Evolutionary conservation across 2,113 vertebrate genomes (phyloP).

Genomic region (Psephotus haematonotus): DNA sequence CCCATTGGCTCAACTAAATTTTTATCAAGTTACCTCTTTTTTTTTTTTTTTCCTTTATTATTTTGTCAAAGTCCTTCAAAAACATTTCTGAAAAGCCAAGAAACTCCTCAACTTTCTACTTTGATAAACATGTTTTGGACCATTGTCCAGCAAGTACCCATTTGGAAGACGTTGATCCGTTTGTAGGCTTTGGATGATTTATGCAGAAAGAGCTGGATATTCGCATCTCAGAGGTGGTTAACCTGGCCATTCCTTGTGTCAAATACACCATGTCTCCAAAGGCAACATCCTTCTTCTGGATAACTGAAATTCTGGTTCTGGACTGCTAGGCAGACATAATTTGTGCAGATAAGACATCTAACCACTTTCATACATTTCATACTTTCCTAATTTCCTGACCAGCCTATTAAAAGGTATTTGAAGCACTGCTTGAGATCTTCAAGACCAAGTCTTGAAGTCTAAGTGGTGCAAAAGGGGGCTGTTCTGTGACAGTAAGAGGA

Average conservation of each 20-base stretch:
- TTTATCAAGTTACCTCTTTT: background rate
- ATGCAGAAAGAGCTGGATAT: background rate
- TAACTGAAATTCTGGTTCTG: background rate
- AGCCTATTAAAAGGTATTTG: background rate
- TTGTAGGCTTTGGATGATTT: background rate
- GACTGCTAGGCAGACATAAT: background rate
- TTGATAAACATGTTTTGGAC: background rate
- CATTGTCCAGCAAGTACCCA: background rate
- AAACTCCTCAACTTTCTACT: background rate
- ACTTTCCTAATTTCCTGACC: background rate
- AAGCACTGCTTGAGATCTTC: background rate
- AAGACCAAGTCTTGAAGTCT: background rate
- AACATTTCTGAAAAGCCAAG: background rate
- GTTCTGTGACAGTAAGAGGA: background rate
- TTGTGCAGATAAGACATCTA: background rate
- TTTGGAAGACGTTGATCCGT: fast-evolving
- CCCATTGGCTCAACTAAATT: background rate
- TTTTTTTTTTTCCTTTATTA: background rate
- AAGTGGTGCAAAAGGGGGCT: background rate
- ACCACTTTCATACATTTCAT: background rate
- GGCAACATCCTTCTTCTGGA: background rate
- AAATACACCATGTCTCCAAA: background rate
- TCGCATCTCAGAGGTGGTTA: background rate
- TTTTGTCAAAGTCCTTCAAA: background rate
- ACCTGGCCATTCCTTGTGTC: background rate